Evolutionary conservation across 2,797 vertebrate genomes (phyloP).

Genomic region (Protonibea diacanthus): DNA sequence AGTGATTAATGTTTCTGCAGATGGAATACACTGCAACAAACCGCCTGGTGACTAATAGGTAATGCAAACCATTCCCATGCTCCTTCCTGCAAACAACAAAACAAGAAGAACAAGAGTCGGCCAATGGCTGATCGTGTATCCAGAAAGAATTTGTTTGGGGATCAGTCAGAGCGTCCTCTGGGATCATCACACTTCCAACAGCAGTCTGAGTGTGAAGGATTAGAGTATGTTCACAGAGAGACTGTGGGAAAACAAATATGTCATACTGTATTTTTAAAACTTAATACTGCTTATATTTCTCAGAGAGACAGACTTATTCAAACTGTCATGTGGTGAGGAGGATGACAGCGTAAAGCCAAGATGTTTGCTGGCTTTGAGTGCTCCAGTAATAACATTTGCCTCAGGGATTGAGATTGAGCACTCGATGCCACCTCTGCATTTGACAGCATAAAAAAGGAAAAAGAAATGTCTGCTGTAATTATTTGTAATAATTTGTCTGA

Average conservation of each 20-base stretch:
- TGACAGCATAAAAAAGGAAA: constrained; percentile 4
- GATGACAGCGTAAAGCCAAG: constrained; percentile 12
- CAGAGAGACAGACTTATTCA: background rate
- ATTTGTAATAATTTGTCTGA: constrained; percentile 11
- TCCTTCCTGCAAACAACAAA: background rate
- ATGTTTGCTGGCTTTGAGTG: constrained; percentile 14
- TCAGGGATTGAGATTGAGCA: background rate
- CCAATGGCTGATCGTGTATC: constrained; percentile 40
- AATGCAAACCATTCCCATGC: constrained; percentile 13
- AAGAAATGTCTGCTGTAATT: constrained; percentile 32
- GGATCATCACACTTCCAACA: constrained; percentile 41
- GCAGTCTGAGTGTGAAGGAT: constrained; percentile 37
- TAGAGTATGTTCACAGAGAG: constrained; percentile 18
- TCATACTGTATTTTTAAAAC: constrained; percentile 23
- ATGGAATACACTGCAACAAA: constrained; percentile 23
- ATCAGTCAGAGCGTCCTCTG: constrained; percentile 47
- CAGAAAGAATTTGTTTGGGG: constrained; percentile 46
- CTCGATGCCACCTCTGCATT: background rate
- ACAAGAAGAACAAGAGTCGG: constrained; percentile 13
- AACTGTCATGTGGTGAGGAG: constrained; percentile 10
- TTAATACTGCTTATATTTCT: constrained; percentile 9
- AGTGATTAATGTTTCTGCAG: constrained; percentile 28
- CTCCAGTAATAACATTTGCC: constrained; percentile 13
- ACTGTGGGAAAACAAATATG: background rate
- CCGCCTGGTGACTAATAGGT: constrained; percentile 24